Evolutionary conservation across 1,140 invertebrate species (phyloP), one percentile per base, ranked within the genome.

Genomic region (Conus betulinus): DNA sequence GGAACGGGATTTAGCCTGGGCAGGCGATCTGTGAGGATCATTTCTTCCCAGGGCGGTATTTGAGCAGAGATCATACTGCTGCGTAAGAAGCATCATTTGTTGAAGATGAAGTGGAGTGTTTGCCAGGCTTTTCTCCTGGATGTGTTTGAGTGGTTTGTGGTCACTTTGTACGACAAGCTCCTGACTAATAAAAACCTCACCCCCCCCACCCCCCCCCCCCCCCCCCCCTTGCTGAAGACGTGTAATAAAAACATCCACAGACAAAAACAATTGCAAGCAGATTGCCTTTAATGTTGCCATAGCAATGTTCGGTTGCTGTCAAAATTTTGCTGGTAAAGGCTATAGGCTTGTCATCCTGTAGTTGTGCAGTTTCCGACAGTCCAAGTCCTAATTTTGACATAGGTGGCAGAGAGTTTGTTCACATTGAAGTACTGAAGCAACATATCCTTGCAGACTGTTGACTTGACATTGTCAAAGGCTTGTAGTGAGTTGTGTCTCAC

Each of bases 281-380:
- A 91, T 96, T 95, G 87, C 95, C 93, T 85, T 96, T 95, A 7
- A 96, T 94, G 92, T 96, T 94, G 25, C 92, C 93, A 88, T 96
- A 96, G 57, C 95, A 95, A 76, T 92, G n/a, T 91, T 96, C 94
- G 74, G 93, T 93, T 15, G 89, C 15, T 11, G 94, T 95, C 15
- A 96, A 89, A 10, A 93, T 90, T 52, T 95, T 90, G 4, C 95
- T 96, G 15, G 95, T 94, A 89, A 93, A 96, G 3, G 94, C 94
- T 39, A 39, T 91, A 1, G 94, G 94, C 89, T 91, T 91, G 94
- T 93, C 23, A 82, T 95, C 91, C 91, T 96, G 96, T 17, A 95
- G 79, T 6, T 96, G 74, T 11, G 94, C 93, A 67, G 93, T 93
- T 93, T 15, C 39, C 39, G 39, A 39, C 39, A 39, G 39, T 39